Conservation (phyloP, 2,113 vertebrate species). For the Lipophrys pholis region DNA sequence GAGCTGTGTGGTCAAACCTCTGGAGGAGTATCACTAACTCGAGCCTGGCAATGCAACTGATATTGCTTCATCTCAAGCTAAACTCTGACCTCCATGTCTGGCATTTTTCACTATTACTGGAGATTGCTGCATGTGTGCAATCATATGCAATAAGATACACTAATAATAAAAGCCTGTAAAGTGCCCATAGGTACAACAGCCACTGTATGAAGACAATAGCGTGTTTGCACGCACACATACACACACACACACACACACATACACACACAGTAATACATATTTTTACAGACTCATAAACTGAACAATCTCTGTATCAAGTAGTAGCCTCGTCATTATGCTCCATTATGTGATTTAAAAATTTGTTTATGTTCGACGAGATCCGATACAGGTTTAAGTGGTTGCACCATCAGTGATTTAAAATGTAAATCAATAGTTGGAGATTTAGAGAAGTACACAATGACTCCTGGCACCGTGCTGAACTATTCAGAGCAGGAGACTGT, state of each 20-base stretch:
- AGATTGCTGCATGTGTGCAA: conserved; percentile 25
- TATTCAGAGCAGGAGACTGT: conserved; percentile 56
- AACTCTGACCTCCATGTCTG: conserved; percentile 31
- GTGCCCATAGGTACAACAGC: conserved; percentile 25
- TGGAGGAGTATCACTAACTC: conserved; percentile 63
- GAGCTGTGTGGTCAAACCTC: conserved; percentile 71
- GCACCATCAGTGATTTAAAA: conserved; percentile 13
- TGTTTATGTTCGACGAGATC: conserved; percentile 46
- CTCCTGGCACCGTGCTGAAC: conserved; percentile 56
- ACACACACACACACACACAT: conserved; percentile 1
- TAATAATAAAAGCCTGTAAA: conserved; percentile 23
- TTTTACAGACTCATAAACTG: conserved; percentile 21
- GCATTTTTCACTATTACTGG: conserved; percentile 43
- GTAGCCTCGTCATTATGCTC: conserved; percentile 18
- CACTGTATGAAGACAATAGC: conserved; percentile 1
- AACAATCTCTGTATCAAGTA: conserved; percentile 20
- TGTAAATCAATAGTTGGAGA: conserved; percentile 67
- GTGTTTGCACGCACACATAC: background rate
- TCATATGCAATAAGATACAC: conserved; percentile 33
- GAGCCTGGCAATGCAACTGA: conserved; percentile 48
- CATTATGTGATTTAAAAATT: conserved; percentile 47
- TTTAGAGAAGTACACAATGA: conserved; percentile 55
- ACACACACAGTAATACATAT: conserved; percentile 12
- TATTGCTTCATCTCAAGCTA: conserved; percentile 57
- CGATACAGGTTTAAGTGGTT: conserved; percentile 49